Evolutionary conservation across 2,888 invertebrate genomes (phyloP).

Genomic region (Parnassius mnemosyne): DNA sequence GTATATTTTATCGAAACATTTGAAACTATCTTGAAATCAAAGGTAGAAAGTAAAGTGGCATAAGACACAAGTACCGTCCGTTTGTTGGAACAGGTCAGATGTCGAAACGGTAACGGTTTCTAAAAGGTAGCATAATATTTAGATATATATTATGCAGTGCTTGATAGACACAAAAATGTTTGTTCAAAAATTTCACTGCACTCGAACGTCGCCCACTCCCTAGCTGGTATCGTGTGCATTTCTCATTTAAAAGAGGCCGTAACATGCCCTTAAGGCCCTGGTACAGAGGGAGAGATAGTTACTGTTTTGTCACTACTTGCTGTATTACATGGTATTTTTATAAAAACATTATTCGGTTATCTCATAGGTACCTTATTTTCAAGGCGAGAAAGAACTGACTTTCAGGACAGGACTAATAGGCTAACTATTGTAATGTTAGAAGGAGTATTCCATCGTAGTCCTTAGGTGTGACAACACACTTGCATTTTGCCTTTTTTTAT

Average conservation of each 20-base stretch:
- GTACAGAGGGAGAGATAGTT: constrained; percentile 1
- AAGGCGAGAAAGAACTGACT: too few species aligned
- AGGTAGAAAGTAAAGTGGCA: background rate
- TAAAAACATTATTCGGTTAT: too few species aligned
- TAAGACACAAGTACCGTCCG: constrained; percentile 7
- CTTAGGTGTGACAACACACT: too few species aligned
- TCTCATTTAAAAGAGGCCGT: constrained; percentile 29
- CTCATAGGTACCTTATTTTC: too few species aligned
- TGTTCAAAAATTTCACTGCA: constrained; percentile 64
- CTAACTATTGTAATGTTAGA: too few species aligned
- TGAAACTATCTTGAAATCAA: background rate
- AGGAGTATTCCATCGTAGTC: too few species aligned
- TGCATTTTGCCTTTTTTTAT: too few species aligned
- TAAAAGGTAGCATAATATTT: constrained; percentile 6
- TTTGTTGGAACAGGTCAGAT: constrained; percentile 2
- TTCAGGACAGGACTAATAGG: too few species aligned
- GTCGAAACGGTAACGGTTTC: constrained; percentile 13
- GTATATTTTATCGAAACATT: too few species aligned
- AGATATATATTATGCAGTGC: constrained; percentile 4
- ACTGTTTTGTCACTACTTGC: too few species aligned
- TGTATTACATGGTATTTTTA: too few species aligned
- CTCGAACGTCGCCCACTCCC: constrained; percentile 55
- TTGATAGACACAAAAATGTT: constrained; percentile 39
- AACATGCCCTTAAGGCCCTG: constrained; percentile 6
- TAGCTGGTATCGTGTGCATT: constrained; percentile 32